Base-by-base conservation (phyloP, 2,113 vertebrate genomes). In the Caretta caretta region DNA sequence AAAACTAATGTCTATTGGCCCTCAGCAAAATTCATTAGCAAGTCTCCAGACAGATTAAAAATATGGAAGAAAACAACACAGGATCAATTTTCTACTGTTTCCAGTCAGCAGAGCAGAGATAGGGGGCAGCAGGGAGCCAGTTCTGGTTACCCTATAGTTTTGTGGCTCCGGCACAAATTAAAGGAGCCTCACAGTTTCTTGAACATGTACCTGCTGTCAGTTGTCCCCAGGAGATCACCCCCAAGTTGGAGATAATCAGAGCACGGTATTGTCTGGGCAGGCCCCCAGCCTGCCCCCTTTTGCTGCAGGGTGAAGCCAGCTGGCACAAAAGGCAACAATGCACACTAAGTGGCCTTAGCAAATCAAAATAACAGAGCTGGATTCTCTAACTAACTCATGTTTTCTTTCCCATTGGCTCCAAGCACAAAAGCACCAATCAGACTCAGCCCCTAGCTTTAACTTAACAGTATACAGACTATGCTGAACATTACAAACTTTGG, bases 401-500 rank as follows among this genome's bases (percentile, higher is more conserved):
- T 96, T 81, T 94, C 84, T 51, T 46, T 86, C 25, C 84, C 92
- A 49, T 42, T 83, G 86, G 85, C 85, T 96, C 85, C 85, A 84
- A 96, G 85, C 87, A 91, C 72, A 93, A 10, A 88, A 93, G 78
- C 72, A 84, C 11, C 72, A 48, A 17, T 49, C 53, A 49, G 84
- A 76, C 27, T 78, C 5, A 0, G 87, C 4, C 1, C 1, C 84
- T 92, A 87, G 25, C 89, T 97, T 96, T 95, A 93, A 96, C 91
- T 93, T 90, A 95, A 92, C 53, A 83, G 86, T 12, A 84, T 1
- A 80, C n/a, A 84, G 53, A 90, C 90, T 90, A 93, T 85, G 62
- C 81, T 91, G 86, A 94, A 65, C 84, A 83, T 92, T 88, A 90
- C 90, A 81, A 87, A 92, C 81, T 0, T 46, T 0, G 10, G 57